These are phyloP conservation scores for Augochlora pura DNA, from an alignment of 1,140 invertebrate genomes.

Conservation along the genomic window DNA sequence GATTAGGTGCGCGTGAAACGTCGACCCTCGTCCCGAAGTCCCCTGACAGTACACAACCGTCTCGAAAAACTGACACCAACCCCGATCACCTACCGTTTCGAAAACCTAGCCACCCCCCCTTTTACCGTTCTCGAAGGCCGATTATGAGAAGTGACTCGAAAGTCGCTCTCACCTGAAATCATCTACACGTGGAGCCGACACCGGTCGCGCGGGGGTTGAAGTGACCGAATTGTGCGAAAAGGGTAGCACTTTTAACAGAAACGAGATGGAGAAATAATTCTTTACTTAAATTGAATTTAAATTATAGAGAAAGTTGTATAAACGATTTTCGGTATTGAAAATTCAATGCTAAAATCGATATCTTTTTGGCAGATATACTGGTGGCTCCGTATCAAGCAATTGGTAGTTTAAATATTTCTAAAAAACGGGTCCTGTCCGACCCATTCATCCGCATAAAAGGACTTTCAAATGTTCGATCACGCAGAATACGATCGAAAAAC, in stretches of 20 bases:
- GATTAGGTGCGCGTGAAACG: neutral
- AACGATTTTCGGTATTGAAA: too few relatives aligned
- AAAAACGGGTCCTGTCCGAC: too few relatives aligned
- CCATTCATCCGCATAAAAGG: too few relatives aligned
- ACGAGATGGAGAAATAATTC: neutral
- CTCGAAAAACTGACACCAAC: neutral
- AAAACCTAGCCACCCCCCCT: neutral
- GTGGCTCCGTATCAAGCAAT: too few relatives aligned
- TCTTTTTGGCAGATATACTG: too few relatives aligned
- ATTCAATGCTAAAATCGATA: too few relatives aligned
- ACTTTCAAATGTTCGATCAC: too few relatives aligned
- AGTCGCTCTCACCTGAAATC: neutral
- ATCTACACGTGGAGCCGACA: too few relatives aligned
- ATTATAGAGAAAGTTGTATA: too few relatives aligned
- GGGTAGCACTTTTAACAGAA: too few relatives aligned
- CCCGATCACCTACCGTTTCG: neutral
- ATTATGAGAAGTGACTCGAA: neutral
- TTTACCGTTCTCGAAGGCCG: neutral
- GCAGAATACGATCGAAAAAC: neutral
- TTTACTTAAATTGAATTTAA: too few relatives aligned
- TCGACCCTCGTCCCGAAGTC: neutral
- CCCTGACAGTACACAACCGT: neutral
- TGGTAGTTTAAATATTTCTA: too few relatives aligned
- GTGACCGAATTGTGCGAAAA: neutral
- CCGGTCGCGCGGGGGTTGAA: neutral